Evolutionary conservation across 2,113 vertebrate genomes (phyloP), one percentile per base, ranked within the genome.

Genomic region (Clupea harengus): DNA sequence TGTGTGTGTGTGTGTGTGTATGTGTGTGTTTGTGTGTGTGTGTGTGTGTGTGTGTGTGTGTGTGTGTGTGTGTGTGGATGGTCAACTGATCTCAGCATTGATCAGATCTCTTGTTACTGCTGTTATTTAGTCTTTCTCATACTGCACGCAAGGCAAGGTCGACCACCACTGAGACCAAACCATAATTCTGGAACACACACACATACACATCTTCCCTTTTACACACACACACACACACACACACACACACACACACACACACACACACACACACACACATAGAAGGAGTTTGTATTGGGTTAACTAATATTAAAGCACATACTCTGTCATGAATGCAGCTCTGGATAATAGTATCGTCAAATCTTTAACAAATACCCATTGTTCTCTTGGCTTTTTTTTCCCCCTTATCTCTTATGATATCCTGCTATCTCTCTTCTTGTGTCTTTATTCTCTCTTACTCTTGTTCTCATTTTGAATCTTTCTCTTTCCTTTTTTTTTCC

Each of bases 41-140:
- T 5, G 57, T 64, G 57, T 64, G 57, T 64, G 57, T 64, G 57
- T 64, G 57, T 64, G 57, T 64, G 57, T 64, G 57, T 64, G 57
- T 64, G 57, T n/a, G 60, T 75, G 67, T 78, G 25, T 78, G 28
- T 78, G 32, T 78, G 7, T 28, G 25, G 25, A 32, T 15, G 13
- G 72, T 17, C 10, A 78, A 15, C 72, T 39, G 25, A 78, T 39
- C 72, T 15, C 28, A 78, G 72, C 72, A 78, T 78, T 78, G 72
- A 78, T 78, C 72, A 39, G 25, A 39, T 78, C 28, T 78, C 72
- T 2, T 32, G 72, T 78, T 78, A 78, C 72, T 78, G 72, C 72
- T 78, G 72, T 78, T 32, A 78, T 78, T 78, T 78, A 28, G 39
- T 78, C 72, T 78, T 78, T 78, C 72, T 78, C 25, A 17, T 32